Evolutionary conservation across 2,888 invertebrate species (phyloP).

Genomic region (Patella depressa): DNA sequence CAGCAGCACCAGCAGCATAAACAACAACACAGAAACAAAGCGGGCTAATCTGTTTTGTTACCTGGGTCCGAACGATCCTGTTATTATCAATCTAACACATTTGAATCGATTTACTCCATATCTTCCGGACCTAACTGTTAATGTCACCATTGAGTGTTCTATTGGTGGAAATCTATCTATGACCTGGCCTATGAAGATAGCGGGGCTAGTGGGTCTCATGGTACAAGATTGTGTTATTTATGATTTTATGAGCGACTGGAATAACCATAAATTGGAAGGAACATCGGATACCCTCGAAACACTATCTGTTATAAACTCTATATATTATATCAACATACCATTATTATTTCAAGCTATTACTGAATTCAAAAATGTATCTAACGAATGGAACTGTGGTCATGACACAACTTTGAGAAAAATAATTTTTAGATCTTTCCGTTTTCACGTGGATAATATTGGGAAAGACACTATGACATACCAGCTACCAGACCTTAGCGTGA

Average conservation of each 20-base stretch:
- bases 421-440: neutral
- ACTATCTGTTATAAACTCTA: neutral
- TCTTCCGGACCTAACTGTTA: neutral
- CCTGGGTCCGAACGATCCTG: too few species aligned
- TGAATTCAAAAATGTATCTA: neutral
- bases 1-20: too few species aligned
- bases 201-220: neutral
- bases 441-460: neutral
- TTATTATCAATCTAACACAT: too few species aligned
- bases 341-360: neutral
- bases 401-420: neutral
- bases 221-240: neutral
- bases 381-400: neutral
- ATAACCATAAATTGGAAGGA: neutral
- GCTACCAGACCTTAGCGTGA: too few species aligned
- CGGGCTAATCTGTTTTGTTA: too few species aligned
- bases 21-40: too few species aligned
- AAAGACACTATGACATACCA: too few species aligned
- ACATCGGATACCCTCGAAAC: neutral
- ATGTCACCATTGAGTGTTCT: neutral
- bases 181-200: neutral
- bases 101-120: too few species aligned
- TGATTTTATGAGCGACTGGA: neutral
- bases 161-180: neutral
- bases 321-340: neutral